Conservation (phyloP, 2,113 vertebrate genomes). For the Lota lota region DNA sequence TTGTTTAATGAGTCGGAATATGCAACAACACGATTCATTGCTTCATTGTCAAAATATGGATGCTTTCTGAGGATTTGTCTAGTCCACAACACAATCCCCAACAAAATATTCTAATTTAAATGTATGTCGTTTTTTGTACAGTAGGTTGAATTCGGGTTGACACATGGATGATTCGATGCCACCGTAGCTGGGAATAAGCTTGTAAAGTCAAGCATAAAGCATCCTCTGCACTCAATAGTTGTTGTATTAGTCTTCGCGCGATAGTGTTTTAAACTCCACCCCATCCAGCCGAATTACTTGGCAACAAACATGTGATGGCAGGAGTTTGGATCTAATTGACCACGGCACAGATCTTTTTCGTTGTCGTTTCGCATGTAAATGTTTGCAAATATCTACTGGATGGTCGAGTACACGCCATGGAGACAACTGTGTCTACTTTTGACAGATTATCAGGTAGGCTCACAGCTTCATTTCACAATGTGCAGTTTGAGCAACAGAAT, state of each 20-base stretch:
- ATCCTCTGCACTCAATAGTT: slow-evolving; percentile 40
- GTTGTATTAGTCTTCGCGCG: slow-evolving; percentile 34
- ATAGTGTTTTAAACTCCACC: slow-evolving; percentile 60
- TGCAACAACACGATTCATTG: no score
- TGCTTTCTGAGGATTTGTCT: no score
- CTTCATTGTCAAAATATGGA: no score
- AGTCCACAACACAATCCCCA: no score
- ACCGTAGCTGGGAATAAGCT: background rate
- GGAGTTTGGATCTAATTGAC: background rate
- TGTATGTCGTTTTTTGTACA: no score
- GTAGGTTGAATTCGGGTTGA: no score
- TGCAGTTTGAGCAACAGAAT: background rate
- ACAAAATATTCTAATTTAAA: no score
- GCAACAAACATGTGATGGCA: slow-evolving; percentile 8
- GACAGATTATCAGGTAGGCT: slow-evolving; percentile 59
- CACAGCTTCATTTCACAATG: slow-evolving; percentile 4
- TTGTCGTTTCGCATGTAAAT: slow-evolving; percentile 7
- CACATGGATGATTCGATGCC: no score
- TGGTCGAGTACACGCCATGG: slow-evolving; percentile 15
- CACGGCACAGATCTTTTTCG: slow-evolving; percentile 12
- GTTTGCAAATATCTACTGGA: background rate
- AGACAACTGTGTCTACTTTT: slow-evolving; percentile 40
- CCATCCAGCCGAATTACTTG: slow-evolving; percentile 29
- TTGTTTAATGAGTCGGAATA: no score
- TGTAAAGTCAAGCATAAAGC: slow-evolving; percentile 33